These are phyloP conservation scores for Argyresthia albistria DNA, from an alignment of 2,888 invertebrate genomes.

Conservation along the genomic window DNA sequence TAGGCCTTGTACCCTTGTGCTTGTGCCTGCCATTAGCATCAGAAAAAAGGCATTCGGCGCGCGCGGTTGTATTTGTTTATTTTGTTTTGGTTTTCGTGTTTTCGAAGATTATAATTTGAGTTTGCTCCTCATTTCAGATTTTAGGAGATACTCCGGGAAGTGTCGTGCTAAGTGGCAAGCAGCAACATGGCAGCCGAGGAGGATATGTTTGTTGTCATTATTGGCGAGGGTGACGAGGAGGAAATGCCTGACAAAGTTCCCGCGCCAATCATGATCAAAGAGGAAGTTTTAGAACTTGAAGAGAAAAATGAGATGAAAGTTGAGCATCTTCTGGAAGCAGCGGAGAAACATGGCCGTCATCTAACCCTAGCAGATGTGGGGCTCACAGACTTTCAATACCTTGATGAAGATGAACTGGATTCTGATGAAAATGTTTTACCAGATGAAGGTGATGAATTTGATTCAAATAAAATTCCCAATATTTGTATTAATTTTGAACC, in stretches of 20 bases:
- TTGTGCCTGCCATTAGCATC: too few relatives aligned
- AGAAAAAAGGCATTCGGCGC: too few relatives aligned
- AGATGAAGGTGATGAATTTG: slow-evolving; percentile 5
- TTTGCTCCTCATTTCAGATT: not conserved
- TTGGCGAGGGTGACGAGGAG: slow-evolving; percentile 19
- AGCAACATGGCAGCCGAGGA: slow-evolving; percentile 20
- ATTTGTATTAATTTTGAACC: not conserved
- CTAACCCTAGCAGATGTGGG: slow-evolving; percentile 17
- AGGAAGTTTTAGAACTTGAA: not conserved
- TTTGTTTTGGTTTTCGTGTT: not conserved
- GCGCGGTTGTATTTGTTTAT: not conserved
- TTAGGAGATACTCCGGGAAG: not conserved
- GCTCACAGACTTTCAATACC: slow-evolving; percentile 6
- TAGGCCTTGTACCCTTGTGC: too few relatives aligned
- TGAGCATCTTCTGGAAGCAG: slow-evolving; percentile 5
- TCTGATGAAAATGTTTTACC: slow-evolving; percentile 10
- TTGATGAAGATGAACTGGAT: slow-evolving; percentile 7
- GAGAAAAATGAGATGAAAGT: not conserved
- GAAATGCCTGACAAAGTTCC: slow-evolving; percentile 6
- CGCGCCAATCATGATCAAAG: slow-evolving; percentile 7
- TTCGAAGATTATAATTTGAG: too few relatives aligned
- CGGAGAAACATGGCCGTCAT: slow-evolving; percentile 19
- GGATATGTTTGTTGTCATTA: slow-evolving; percentile 25
- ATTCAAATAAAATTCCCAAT: slow-evolving; percentile 4
- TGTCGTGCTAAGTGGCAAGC: too few relatives aligned